phyloP scores from a whole-genome alignment of 2,888 invertebrate species.

The Cosmia trapezina region DNA sequence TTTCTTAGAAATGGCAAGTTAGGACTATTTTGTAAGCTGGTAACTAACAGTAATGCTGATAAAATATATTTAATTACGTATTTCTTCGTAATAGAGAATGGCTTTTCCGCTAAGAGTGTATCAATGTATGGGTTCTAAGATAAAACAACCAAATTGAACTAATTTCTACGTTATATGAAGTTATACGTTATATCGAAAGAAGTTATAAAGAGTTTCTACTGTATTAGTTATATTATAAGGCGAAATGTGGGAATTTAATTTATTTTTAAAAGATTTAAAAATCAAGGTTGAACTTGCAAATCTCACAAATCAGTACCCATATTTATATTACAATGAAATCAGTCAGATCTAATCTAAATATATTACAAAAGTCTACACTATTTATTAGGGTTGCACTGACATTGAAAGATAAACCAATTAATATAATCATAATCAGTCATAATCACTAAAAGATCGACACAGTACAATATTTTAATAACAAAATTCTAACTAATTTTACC shows the following conservation, averaged over 20 bases:
- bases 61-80: too few relatives aligned
- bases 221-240: background rate
- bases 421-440: slow-evolving; percentile 30
- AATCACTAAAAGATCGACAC: slow-evolving; percentile 33
- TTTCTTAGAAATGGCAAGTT: too few relatives aligned
- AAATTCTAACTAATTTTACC: slow-evolving; percentile 29
- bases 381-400: slow-evolving; percentile 37
- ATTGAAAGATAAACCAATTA: slow-evolving; percentile 32
- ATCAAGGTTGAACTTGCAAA: background rate
- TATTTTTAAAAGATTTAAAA: background rate
- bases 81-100: too few relatives aligned
- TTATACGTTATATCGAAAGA: too few relatives aligned
- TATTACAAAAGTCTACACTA: slow-evolving; percentile 27
- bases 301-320: slow-evolving; percentile 38
- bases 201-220: too few relatives aligned
- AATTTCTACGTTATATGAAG: too few relatives aligned
- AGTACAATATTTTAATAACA: slow-evolving; percentile 27
- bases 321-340: slow-evolving; percentile 32
- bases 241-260: background rate
- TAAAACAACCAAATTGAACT: too few relatives aligned
- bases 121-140: too few relatives aligned
- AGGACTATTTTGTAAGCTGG: too few relatives aligned
- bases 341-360: slow-evolving; percentile 45
- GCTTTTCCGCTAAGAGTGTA: too few relatives aligned
- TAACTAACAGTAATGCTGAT: too few relatives aligned